Conservation (phyloP, 2,888 invertebrate species). For the Harmothoe impar region DNA sequence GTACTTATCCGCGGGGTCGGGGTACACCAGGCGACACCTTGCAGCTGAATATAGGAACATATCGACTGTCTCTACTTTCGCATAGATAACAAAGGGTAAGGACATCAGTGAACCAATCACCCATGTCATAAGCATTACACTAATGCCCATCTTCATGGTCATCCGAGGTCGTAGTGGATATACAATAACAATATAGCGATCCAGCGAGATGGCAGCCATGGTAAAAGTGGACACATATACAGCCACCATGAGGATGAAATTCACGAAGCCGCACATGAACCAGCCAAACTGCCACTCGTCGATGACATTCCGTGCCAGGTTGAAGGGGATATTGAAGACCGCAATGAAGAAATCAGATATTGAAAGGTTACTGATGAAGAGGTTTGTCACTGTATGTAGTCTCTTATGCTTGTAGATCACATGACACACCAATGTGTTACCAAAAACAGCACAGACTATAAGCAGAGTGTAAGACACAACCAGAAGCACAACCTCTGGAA, state of each 20-base stretch:
- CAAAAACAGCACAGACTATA: constrained; percentile 76
- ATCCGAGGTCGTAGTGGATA: constrained; percentile 83
- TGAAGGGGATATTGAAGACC: constrained; percentile 84
- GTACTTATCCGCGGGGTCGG: constrained; percentile 77
- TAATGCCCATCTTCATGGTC: constrained; percentile 79
- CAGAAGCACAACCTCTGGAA: constrained; percentile 60
- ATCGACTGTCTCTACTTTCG: constrained; percentile 73
- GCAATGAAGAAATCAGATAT: constrained; percentile 79
- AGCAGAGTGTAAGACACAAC: constrained; percentile 65
- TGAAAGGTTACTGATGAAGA: constrained; percentile 80
- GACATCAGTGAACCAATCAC: constrained; percentile 79
- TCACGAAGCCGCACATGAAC: constrained; percentile 83
- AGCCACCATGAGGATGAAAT: constrained; percentile 83
- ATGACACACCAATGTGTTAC: constrained; percentile 79
- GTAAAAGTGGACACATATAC: constrained; percentile 84
- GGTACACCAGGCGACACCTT: constrained; percentile 82
- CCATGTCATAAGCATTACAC: constrained; percentile 82
- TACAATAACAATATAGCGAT: constrained; percentile 83
- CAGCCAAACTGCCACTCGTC: constrained; percentile 84
- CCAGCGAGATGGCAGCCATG: constrained; percentile 84
- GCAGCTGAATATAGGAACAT: constrained; percentile 66
- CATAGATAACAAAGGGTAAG: constrained; percentile 83
- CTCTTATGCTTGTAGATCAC: constrained; percentile 78
- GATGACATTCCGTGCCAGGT: constrained; percentile 82
- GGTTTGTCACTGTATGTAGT: constrained; percentile 80